Evolutionary conservation across 2,888 invertebrate species (phyloP).

Genomic region (Agrochola litura): DNA sequence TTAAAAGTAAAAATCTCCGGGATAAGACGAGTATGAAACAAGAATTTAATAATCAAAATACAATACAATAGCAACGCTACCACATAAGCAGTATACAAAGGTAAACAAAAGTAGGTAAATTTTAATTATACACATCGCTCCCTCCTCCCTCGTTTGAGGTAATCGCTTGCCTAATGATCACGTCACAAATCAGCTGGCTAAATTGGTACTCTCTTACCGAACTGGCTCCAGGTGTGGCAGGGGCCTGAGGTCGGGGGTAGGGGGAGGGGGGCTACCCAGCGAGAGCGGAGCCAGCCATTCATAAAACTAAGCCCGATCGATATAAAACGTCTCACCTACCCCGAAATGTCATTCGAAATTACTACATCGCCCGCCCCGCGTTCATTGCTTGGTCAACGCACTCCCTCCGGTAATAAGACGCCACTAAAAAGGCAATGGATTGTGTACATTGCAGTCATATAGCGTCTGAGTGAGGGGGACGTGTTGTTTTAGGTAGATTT

Average conservation of each 20-base stretch:
- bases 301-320: conserved; percentile 88
- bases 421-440: conserved; percentile 69
- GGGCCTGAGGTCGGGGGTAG: conserved; percentile 53
- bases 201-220: conserved; percentile 71
- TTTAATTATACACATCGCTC: conserved; percentile 54
- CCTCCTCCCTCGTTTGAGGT: conserved; percentile 66
- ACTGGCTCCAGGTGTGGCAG: conserved; percentile 63
- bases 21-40: background rate
- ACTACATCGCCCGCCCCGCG: conserved; percentile 48
- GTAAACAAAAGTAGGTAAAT: conserved; percentile 39
- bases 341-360: conserved; percentile 66
- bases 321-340: conserved; percentile 79
- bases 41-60: background rate
- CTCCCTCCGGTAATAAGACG: conserved; percentile 40
- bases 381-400: conserved; percentile 69
- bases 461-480: conserved; percentile 49
- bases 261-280: conserved; percentile 45
- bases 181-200: conserved; percentile 79
- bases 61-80: background rate
- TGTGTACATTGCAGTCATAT: conserved; percentile 46
- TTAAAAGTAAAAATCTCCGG: background rate
- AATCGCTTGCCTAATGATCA: conserved; percentile 76
- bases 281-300: conserved; percentile 81
- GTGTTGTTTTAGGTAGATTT: conserved; percentile 67
- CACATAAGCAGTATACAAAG: conserved; percentile 1